Conservation (phyloP, 2,113 vertebrate species). For the Gallinago undulata region DNA sequence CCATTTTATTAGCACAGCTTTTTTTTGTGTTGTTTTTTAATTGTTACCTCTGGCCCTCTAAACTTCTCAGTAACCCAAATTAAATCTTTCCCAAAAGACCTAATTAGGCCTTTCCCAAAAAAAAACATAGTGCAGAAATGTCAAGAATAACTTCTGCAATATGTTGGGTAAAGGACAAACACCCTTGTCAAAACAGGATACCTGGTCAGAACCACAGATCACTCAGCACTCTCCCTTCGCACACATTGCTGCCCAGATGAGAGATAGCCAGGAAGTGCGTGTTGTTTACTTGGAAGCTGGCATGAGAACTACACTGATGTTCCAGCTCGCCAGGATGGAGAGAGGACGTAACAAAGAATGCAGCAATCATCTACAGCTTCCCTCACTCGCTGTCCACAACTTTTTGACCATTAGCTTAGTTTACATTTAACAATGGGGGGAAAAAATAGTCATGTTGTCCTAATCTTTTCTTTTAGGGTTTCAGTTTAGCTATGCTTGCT, state of each 20-base stretch:
- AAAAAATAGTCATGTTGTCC: constrained; percentile 31
- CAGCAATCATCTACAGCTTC: constrained; percentile 1
- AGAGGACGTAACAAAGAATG: constrained; percentile 11
- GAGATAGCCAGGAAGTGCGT: constrained; percentile 67
- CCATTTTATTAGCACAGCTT: neutral
- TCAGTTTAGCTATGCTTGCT: neutral
- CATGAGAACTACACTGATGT: constrained; percentile 36
- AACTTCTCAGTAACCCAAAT: constrained; percentile 40
- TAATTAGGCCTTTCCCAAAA: constrained; percentile 51
- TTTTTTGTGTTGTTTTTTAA: neutral
- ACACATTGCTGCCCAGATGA: constrained; percentile 60
- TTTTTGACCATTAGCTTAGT: constrained; percentile 41
- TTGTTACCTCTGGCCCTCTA: constrained; percentile 33
- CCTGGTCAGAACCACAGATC: constrained; percentile 36
- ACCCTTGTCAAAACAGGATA: constrained; percentile 73
- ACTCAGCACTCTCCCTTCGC: constrained; percentile 28
- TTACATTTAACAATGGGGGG: constrained; percentile 49
- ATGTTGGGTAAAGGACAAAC: constrained; percentile 60
- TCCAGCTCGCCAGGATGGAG: neutral
- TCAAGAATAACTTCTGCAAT: constrained; percentile 33
- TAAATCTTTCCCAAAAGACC: constrained; percentile 47
- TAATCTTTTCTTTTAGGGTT: constrained; percentile 12
- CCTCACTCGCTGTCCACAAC: neutral
- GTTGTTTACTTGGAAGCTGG: constrained; percentile 61
- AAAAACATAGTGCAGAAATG: neutral